Percentiles rank a stretch among this genome's conserved stretches.
These are phyloP conservation scores for Acromyrmex heyeri DNA, from an alignment of 1,140 invertebrate species.

Conservation along the genomic window DNA sequence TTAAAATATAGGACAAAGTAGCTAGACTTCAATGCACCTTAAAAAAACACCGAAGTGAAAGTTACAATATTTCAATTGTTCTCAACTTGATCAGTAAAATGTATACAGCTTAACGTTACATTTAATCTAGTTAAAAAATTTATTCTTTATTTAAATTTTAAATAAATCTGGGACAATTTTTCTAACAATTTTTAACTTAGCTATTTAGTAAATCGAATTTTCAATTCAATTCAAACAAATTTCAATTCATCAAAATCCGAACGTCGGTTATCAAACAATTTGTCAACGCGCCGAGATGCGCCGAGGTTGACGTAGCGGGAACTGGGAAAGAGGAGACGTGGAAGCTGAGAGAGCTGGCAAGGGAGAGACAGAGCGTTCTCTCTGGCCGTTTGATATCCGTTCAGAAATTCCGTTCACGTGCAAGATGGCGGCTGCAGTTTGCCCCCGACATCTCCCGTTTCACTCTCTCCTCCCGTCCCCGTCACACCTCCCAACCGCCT, in stretches of 20 bases:
- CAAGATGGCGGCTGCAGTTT: slow-evolving; percentile 86
- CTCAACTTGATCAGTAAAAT: not conserved
- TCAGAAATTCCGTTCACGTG: slow-evolving; percentile 84
- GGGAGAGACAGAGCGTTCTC: slow-evolving; percentile 40
- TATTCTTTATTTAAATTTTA: not conserved
- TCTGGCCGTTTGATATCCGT: slow-evolving; percentile 63
- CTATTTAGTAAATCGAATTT: not conserved
- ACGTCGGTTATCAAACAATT: slow-evolving; percentile 46
- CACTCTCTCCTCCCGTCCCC: slow-evolving; percentile 55
- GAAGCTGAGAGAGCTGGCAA: not conserved
- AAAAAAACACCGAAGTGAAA: not conserved
- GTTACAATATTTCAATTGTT: not conserved
- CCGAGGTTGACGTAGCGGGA: slow-evolving; percentile 25
- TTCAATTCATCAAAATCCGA: slow-evolving; percentile 26
- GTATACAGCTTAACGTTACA: not conserved
- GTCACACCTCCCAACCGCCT: slow-evolving; percentile 40
- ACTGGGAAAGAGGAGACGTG: slow-evolving; percentile 17
- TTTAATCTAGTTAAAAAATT: not conserved
- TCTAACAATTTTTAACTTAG: not conserved
- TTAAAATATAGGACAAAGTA: not conserved
- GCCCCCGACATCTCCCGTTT: slow-evolving; percentile 78
- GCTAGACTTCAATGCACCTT: not conserved
- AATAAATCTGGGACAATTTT: not conserved
- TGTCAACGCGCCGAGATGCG: slow-evolving; percentile 37
- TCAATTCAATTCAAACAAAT: not conserved